Conservation (phyloP, 2,113 vertebrate species). For the Lichenostomus cassidix region DNA sequence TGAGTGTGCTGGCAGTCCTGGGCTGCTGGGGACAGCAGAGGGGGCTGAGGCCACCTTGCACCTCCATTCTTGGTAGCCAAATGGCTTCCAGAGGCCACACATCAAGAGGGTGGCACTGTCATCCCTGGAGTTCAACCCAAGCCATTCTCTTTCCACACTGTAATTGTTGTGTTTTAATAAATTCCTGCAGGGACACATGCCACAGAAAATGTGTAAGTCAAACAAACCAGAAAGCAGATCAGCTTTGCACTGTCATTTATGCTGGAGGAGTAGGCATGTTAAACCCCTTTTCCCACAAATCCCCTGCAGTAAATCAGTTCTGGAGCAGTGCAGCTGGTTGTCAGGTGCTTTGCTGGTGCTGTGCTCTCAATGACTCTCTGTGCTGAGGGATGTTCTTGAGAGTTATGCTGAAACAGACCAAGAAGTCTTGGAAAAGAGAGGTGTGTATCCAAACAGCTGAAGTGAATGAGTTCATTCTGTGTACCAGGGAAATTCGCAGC, state of each 20-base stretch:
- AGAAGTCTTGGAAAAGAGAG: background rate
- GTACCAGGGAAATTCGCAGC: background rate
- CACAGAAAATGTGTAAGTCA: background rate
- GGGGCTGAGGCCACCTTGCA: background rate
- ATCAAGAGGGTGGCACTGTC: background rate
- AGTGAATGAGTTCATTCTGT: conserved; percentile 51
- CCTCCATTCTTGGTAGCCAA: background rate
- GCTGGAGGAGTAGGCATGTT: background rate
- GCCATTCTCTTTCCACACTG: background rate
- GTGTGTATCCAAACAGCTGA: background rate
- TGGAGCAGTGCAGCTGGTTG: background rate
- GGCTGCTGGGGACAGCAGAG: background rate
- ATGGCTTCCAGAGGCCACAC: background rate
- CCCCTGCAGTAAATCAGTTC: background rate
- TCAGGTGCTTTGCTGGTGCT: background rate
- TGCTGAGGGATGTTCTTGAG: background rate
- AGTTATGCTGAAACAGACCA: background rate
- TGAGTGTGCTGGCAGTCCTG: background rate
- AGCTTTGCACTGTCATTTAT: conserved; percentile 20
- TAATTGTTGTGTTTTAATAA: background rate
- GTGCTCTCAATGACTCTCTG: conserved; percentile 33
- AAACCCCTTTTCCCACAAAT: conserved; percentile 24
- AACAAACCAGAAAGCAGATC: background rate
- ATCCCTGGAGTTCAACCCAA: background rate
- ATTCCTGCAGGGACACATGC: background rate